Conservation (phyloP, 2,888 invertebrate species). For the Acleris emargana region DNA sequence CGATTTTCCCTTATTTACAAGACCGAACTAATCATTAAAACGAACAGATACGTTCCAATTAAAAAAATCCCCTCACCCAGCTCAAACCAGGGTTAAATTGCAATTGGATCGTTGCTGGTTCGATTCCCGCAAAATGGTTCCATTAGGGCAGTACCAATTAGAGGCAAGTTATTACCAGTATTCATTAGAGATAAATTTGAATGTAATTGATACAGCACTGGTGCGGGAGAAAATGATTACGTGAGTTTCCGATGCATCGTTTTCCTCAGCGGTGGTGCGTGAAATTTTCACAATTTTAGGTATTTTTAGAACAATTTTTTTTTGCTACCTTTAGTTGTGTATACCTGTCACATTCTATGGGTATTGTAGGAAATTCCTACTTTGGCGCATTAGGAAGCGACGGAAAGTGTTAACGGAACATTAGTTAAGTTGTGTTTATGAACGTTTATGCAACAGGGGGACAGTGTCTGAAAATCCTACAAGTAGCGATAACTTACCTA, state of each 20-base stretch:
- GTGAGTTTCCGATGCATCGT: slow-evolving; percentile 16
- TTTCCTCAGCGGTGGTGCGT: background rate
- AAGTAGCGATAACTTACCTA: no score
- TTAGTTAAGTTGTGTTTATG: no score
- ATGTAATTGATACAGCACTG: slow-evolving; percentile 32
- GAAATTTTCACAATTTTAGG: background rate
- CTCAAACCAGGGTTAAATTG: slow-evolving; percentile 25
- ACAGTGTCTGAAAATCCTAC: no score
- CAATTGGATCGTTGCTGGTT: slow-evolving; percentile 28
- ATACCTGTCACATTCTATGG: no score
- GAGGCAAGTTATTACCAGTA: slow-evolving; percentile 31
- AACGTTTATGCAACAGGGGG: no score
- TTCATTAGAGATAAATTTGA: slow-evolving; percentile 36
- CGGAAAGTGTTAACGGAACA: no score
- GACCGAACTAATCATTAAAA: background rate
- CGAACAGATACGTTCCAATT: background rate
- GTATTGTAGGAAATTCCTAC: no score
- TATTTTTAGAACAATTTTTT: no score
- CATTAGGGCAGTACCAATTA: slow-evolving; percentile 33
- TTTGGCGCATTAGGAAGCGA: no score
- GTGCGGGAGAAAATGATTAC: slow-evolving; percentile 23
- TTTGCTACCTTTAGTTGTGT: no score
- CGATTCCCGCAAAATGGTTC: slow-evolving; percentile 23
- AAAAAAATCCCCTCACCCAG: slow-evolving; percentile 2
- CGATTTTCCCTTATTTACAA: no score